phyloP scores from a whole-genome alignment of 2,113 vertebrate genomes.

The Forbesichthys agassizii region DNA sequence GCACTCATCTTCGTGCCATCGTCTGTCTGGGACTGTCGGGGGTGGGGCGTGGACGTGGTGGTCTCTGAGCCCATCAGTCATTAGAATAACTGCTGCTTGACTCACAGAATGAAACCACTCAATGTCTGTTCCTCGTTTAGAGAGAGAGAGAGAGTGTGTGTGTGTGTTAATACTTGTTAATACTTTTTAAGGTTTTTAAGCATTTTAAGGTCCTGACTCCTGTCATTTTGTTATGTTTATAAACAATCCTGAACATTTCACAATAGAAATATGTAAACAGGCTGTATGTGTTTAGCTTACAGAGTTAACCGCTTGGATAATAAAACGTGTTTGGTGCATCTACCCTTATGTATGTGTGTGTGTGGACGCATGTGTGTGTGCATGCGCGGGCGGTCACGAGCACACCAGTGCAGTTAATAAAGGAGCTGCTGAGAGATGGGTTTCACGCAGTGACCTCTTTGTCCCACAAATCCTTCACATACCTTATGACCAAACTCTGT shows the following conservation, averaged over 20 bases:
- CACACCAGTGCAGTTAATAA: constrained; percentile 64
- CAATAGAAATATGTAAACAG: constrained; percentile 24
- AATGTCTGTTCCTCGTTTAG: constrained; percentile 1
- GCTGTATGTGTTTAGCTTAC: constrained; percentile 27
- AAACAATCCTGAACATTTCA: constrained; percentile 8
- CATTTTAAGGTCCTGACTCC: not conserved
- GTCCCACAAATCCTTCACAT: constrained; percentile 59
- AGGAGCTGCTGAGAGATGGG: constrained; percentile 72
- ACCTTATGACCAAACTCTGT: constrained; percentile 50
- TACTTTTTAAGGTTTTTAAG: not conserved
- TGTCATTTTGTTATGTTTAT: constrained; percentile 9
- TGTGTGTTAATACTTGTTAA: not conserved
- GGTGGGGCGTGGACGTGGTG: not conserved
- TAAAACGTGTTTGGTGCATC: not conserved
- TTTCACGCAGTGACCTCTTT: constrained; percentile 61
- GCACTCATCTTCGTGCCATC: constrained; percentile 13
- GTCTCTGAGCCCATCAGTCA: constrained; percentile 22
- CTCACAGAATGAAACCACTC: constrained; percentile 35
- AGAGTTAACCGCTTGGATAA: too few relatives aligned
- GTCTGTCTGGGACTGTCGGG: not conserved
- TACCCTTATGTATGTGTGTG: not conserved
- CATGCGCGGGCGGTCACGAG: constrained; percentile 28
- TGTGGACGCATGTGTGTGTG: constrained; percentile 16
- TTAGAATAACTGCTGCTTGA: constrained; percentile 17
- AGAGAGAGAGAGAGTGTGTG: not conserved